Evolutionary conservation across 2,113 vertebrate species (phyloP).

Genomic region (Pleuronectes platessa): DNA sequence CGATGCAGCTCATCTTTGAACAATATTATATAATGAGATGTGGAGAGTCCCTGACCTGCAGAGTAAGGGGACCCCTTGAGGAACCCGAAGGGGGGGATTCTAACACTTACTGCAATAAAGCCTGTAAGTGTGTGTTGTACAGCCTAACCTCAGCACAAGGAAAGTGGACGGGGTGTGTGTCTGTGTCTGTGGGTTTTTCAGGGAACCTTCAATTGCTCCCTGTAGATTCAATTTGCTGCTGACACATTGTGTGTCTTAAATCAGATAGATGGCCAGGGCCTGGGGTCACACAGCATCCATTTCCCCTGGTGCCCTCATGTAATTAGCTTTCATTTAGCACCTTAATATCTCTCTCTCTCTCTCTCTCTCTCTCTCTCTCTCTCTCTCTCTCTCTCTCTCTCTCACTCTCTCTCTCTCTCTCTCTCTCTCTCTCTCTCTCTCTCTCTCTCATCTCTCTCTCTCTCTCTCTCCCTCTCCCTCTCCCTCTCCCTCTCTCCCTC

Average conservation of each 20-base stretch:
- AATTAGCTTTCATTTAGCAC: slow-evolving; percentile 78
- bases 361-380: too few species aligned
- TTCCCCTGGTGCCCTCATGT: slow-evolving; percentile 69
- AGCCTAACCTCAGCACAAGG: slow-evolving; percentile 32
- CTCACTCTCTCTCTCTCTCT: too few species aligned
- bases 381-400: too few species aligned
- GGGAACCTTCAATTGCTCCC: slow-evolving; percentile 72
- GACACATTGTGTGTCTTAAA: slow-evolving; percentile 79
- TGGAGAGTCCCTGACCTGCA: not conserved
- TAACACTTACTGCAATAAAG: slow-evolving; percentile 8
- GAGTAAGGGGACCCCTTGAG: not conserved
- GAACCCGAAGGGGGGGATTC: not conserved
- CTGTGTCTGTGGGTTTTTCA: not conserved
- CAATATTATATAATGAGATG: slow-evolving; percentile 1
- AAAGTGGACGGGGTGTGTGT: not conserved
- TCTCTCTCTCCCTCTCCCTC: slow-evolving; percentile 8
- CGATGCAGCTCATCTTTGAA: not conserved
- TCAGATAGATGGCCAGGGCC: slow-evolving; percentile 73
- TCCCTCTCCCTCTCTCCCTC: not conserved
- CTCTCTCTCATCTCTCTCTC: not conserved
- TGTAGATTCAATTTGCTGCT: slow-evolving; percentile 77
- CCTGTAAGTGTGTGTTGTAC: slow-evolving; percentile 13
- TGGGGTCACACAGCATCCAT: slow-evolving; percentile 59
- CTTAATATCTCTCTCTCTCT: slow-evolving; percentile 42
- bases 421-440: too few species aligned